Evolutionary conservation across 2,797 vertebrate species (phyloP).

Genomic region (Melopsittacus undulatus): DNA sequence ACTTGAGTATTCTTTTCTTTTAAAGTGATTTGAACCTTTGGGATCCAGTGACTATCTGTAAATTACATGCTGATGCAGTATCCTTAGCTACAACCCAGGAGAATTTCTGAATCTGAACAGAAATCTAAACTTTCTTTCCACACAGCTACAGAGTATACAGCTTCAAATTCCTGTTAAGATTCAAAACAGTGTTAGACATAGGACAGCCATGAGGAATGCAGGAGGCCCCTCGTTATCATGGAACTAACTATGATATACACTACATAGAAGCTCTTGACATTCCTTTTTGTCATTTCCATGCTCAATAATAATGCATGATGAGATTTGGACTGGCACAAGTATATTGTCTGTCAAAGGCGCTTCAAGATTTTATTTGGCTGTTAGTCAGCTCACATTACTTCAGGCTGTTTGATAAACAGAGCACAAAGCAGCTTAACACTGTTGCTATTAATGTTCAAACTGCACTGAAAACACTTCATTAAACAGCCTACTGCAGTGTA

Average conservation of each 20-base stretch:
- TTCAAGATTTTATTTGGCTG: conserved; percentile 73
- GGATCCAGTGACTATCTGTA: not conserved
- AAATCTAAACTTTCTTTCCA: not conserved
- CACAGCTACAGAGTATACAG: not conserved
- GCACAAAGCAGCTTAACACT: conserved; percentile 79
- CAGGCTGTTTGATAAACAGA: conserved; percentile 80
- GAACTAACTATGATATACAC: conserved; percentile 34
- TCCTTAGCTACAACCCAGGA: not conserved
- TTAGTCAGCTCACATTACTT: conserved; percentile 73
- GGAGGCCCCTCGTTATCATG: not conserved
- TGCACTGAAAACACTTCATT: conserved; percentile 87
- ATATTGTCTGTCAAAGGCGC: conserved; percentile 70
- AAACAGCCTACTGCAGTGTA: conserved; percentile 82
- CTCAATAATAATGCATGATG: conserved; percentile 55
- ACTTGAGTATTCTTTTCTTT: not conserved
- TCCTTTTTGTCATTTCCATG: conserved; percentile 55
- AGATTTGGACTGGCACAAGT: conserved; percentile 66
- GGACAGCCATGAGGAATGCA: not conserved
- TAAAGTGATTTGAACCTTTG: not conserved
- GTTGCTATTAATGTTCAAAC: conserved; percentile 82
- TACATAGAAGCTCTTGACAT: conserved; percentile 15
- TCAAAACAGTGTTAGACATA: not conserved
- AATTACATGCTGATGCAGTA: not conserved
- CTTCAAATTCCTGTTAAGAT: conserved; percentile 6
- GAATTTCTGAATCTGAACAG: not conserved